Percentiles rank a stretch among this genome's conserved stretches.
Evolutionary conservation across 1,140 invertebrate genomes (phyloP).

Genomic region (Apis dorsata): DNA sequence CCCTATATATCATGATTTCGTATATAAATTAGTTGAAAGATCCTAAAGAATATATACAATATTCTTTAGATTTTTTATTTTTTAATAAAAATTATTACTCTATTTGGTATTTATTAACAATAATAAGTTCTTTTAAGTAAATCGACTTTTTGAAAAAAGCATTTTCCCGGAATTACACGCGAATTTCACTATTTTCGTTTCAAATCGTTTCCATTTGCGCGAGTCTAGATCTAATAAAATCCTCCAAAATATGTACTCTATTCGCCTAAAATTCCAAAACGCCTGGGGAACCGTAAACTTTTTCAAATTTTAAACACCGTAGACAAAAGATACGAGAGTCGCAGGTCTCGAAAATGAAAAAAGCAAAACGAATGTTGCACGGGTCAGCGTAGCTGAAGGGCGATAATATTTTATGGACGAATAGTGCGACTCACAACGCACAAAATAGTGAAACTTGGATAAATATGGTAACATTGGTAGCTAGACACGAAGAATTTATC

Average conservation of each 20-base stretch:
- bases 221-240: background rate
- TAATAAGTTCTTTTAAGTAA: too few species aligned
- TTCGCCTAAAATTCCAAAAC: background rate
- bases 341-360: background rate
- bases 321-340: background rate
- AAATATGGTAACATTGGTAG: background rate
- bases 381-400: background rate
- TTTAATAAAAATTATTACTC: too few species aligned
- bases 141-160: too few species aligned
- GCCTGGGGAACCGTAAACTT: too few species aligned
- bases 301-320: background rate
- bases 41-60: too few species aligned
- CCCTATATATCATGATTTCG: too few species aligned
- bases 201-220: too few species aligned
- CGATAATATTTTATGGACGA: conserved; percentile 6
- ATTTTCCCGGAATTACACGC: too few species aligned
- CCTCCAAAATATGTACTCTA: background rate
- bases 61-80: too few species aligned
- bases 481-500: background rate
- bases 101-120: too few species aligned
- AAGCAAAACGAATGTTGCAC: background rate
- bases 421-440: background rate
- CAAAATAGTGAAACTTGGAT: background rate
- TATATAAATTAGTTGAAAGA: too few species aligned
- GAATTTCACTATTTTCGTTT: too few species aligned